Base-by-base conservation (phyloP, 2,888 invertebrate species). In the Agriopis aurantiaria region DNA sequence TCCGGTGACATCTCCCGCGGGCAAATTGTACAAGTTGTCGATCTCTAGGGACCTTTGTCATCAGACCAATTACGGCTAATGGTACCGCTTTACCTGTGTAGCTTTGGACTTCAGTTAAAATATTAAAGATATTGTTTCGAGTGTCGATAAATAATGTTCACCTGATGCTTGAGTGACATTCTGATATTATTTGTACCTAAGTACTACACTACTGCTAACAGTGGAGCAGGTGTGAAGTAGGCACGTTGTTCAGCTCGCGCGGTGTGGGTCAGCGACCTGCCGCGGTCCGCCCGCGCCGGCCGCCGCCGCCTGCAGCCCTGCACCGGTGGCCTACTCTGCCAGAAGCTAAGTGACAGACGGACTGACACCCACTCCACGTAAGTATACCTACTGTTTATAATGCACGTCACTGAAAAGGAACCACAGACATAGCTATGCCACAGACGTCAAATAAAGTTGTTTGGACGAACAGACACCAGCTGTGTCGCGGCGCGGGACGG, bases 31-130 rank as follows among this genome's bases (percentile, higher is more conserved):
- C 23, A 46, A 40, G 7, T 46, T 45, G 64, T 53, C 51, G 17
- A 51, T 60, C 66, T 68, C 64, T n/a, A 8, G 52, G 69, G 68
- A 65, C 60, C 57, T 41, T 45, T 48, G 62, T 63, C 53, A 65
- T 74, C 59, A 23, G 41, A 62, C 56, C 68, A 59, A 69, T 64
- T 68, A 64, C 53, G 11, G 52, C 58, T 68, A 68, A 68, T 68
- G 57, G 68, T 65, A 52, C 57, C 11, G 14, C 14, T n/a, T 58
- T 10, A 58, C 45, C 46, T 46, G 2, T 9, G n/a, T 40, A 8
- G 8, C 7, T 49, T 60, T 49, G n/a, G 12, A 60, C 40, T 49
- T 48, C 40, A 6, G 33, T 33, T 14, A 0, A n/a, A n/a, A 14
- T 8, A 14, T 43, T 56, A 9, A 56, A 14, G 14, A 56, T 0